Evolutionary conservation across 2,797 vertebrate species (phyloP), one percentile per base, ranked within the genome.

Genomic region (Catamblyrhynchus diadema): DNA sequence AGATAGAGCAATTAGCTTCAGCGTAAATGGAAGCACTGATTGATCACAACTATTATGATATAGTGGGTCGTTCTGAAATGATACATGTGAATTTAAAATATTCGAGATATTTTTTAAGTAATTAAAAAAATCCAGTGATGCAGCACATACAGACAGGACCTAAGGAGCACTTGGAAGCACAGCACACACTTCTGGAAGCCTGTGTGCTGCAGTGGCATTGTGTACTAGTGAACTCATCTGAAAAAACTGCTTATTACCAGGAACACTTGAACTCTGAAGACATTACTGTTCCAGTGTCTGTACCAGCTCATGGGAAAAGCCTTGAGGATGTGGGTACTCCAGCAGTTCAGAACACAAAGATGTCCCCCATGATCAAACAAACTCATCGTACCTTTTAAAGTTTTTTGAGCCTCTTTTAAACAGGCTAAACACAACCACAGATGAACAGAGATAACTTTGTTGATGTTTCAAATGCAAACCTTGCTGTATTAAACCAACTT

Each of bases 1-100:
- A 93, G 88, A 96, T 18, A 97, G 61, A 92, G 92, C 65, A 90
- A 96, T 98, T 78, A 98, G 84, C 78, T 66, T 48, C 50, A 77
- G 41, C 30, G 24, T 66, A 81, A 93, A 90, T 14, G 23, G 59
- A 47, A 94, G 47, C 21, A 92, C 44, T 39, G 62, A 75, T 66
- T 91, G 90, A 81, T 74, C 57, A 73, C 66, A 41, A 3, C 22
- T 71, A 22, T 56, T 44, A 85, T 0, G 1, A 92, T 28, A 77
- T 1, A 39, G 7, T 19, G 44, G 25, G 30, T 73, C 71, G 56
- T 87, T 91, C 79, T 47, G 65, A 45, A 92, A 56, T 41, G 51
- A 54, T 2, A 51, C 8, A 56, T 8, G 12, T 15, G 37, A 39
- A 57, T 37, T 53, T 62, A 59, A 69, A 96, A 94, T 50, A 83